A percentile compares a stretch with the other conserved stretches of the same genome.
phyloP scores from a whole-genome alignment of 2,888 invertebrate genomes.

The Calliopum simillimum region DNA sequence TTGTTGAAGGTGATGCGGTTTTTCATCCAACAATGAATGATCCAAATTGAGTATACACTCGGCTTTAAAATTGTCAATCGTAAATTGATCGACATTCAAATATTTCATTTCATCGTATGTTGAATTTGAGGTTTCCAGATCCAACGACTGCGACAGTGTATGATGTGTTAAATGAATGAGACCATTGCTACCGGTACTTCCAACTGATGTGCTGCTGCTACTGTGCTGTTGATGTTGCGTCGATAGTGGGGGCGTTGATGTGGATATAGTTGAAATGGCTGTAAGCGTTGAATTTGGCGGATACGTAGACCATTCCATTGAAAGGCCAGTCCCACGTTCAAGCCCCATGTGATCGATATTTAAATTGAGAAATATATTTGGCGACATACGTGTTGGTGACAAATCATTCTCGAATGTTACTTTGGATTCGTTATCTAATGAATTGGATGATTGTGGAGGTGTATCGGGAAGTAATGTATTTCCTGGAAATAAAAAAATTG shows the following conservation, averaged over 20 bases:
- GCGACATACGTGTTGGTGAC: slow-evolving; percentile 65
- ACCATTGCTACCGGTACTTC: slow-evolving; percentile 37
- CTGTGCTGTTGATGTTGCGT: slow-evolving; percentile 40
- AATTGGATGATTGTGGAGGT: slow-evolving; percentile 63
- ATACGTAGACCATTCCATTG: slow-evolving; percentile 66
- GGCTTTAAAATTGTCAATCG: slow-evolving; percentile 67
- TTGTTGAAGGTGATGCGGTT: slow-evolving; percentile 33
- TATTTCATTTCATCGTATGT: slow-evolving; percentile 68
- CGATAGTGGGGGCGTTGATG: slow-evolving; percentile 40
- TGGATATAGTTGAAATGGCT: slow-evolving; percentile 43
- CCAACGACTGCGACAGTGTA: slow-evolving; percentile 13
- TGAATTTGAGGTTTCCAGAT: slow-evolving; percentile 45
- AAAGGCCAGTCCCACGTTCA: slow-evolving; percentile 62
- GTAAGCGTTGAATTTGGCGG: slow-evolving; percentile 48
- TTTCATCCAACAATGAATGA: slow-evolving; percentile 61
- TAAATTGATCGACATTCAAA: slow-evolving; percentile 67
- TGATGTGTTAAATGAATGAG: slow-evolving; percentile 29
- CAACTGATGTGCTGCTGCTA: slow-evolving; percentile 40
- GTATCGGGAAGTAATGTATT: slow-evolving; percentile 62
- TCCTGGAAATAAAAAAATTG: slow-evolving; percentile 47
- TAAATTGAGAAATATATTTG: slow-evolving; percentile 66
- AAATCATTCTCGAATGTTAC: slow-evolving; percentile 49
- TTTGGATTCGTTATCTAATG: slow-evolving; percentile 64
- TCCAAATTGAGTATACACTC: slow-evolving; percentile 67
- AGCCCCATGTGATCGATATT: slow-evolving; percentile 66